Evolutionary conservation across 1,140 invertebrate species (phyloP).

Genomic region (Lepidurus couesii): DNA sequence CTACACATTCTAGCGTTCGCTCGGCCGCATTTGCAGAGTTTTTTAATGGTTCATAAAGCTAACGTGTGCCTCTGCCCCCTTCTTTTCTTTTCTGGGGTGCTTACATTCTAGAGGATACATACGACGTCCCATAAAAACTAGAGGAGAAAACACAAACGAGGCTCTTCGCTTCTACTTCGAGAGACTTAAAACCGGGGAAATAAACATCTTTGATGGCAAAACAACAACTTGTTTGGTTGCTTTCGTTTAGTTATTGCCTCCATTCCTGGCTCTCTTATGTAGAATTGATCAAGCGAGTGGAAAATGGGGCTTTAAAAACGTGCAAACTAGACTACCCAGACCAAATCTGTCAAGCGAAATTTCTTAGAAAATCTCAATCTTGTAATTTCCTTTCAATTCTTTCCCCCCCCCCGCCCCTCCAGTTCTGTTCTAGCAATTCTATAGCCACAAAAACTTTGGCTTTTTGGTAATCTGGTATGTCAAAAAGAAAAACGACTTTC

Average conservation of each 20-base stretch:
- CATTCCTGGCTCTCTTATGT: slow-evolving; percentile 5
- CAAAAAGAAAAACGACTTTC: background rate
- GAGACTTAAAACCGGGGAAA: slow-evolving; percentile 1
- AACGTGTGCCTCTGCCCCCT: background rate
- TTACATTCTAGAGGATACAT: background rate
- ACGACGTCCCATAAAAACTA: background rate
- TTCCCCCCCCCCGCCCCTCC: no score
- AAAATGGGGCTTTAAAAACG: background rate
- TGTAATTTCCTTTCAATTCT: no score
- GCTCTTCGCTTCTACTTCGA: slow-evolving; percentile 4
- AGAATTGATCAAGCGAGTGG: background rate
- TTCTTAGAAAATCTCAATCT: background rate
- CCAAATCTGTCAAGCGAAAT: background rate
- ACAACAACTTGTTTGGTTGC: slow-evolving; percentile 19
- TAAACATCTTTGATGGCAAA: slow-evolving; percentile 5
- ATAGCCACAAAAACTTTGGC: no score
- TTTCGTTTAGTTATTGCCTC: slow-evolving; percentile 7
- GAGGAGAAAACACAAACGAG: background rate
- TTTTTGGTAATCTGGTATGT: no score
- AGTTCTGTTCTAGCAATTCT: no score
- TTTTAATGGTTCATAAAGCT: slow-evolving; percentile 19
- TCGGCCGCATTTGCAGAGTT: slow-evolving; percentile 2
- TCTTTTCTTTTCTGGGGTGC: background rate
- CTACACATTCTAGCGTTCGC: background rate
- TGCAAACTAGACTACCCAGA: background rate